phyloP scores from a whole-genome alignment of 2,888 invertebrate genomes.

The Eristalinus sepulchralis region DNA sequence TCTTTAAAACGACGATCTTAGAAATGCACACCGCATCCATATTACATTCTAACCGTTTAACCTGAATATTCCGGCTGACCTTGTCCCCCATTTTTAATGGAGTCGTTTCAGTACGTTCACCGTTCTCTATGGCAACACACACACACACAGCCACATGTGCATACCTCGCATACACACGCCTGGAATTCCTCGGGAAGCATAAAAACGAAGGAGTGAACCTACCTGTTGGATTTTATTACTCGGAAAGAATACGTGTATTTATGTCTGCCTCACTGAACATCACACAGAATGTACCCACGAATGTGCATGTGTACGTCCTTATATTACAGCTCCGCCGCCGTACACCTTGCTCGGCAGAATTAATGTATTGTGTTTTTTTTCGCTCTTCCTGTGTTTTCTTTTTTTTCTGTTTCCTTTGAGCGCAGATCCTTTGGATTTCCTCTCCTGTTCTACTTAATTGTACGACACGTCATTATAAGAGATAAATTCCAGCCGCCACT shows the following conservation, averaged over 20 bases:
- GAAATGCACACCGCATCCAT: slow-evolving; percentile 30
- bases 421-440: neutral
- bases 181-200: slow-evolving; percentile 1
- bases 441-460: neutral
- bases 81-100: slow-evolving; percentile 24
- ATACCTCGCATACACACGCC: neutral
- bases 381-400: neutral
- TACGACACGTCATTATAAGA: neutral
- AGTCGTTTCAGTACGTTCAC: slow-evolving; percentile 10
- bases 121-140: neutral
- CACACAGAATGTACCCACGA: neutral
- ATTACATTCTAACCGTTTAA: slow-evolving; percentile 34
- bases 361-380: neutral
- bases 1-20: slow-evolving; percentile 12
- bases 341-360: neutral
- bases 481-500: neutral
- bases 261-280: neutral
- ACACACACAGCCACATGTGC: neutral
- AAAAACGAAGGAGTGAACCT: neutral
- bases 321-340: too few relatives aligned
- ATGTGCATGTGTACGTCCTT: neutral
- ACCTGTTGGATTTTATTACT: slow-evolving; percentile 16
- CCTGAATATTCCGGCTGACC: slow-evolving; percentile 37
- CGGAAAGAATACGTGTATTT: neutral
- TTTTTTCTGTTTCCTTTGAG: neutral